Conservation (phyloP, 2,113 vertebrate species). For the Oryctolagus cuniculus region mOryCun1.1 NC_091445.1:91163501-91164000, state of each 20-base stretch:
- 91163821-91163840: no score
- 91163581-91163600: not conserved
- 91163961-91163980: not conserved
- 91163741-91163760: not conserved
- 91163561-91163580: no score
- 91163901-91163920: accelerated
- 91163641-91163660: slow-evolving; percentile 27
- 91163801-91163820: no score
- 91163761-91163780: no score
- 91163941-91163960: not conserved
- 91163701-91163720: accelerated
- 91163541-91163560: not conserved
- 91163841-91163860: no score
- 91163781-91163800: no score
- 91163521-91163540: accelerated
- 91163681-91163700: not conserved
- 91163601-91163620: not conserved
- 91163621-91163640: not conserved
- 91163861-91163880: no score
- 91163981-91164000: not conserved
- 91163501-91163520: not conserved
- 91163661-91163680: not conserved
- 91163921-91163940: not conserved
- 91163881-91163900: not conserved
- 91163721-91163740: not conserved